Conservation (phyloP, 2,797 vertebrate genomes). For the Monodelphis domestica region DNA sequence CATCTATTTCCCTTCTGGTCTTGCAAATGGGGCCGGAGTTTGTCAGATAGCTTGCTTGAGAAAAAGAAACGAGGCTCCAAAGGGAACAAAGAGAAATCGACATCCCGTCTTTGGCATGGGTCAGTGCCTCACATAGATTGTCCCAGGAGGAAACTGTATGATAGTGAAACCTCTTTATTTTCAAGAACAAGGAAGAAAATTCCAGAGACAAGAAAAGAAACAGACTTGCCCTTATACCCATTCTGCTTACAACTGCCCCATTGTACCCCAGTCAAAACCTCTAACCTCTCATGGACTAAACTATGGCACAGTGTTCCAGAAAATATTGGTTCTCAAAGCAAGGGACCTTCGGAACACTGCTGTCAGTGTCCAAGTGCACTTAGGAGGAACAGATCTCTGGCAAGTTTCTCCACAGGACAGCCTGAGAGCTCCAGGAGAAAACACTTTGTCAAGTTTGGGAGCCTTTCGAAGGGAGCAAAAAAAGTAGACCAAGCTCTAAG, state of each 20-base stretch:
- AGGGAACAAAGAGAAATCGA: constrained; percentile 45
- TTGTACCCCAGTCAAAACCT: constrained; percentile 14
- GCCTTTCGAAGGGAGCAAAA: constrained; percentile 38
- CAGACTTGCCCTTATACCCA: constrained; percentile 55
- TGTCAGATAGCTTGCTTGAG: constrained; percentile 78
- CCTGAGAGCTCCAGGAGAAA: constrained; percentile 43
- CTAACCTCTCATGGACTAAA: constrained; percentile 68
- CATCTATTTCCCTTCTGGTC: constrained; percentile 38
- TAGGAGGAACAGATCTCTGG: constrained; percentile 74
- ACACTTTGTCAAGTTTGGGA: constrained; percentile 39
- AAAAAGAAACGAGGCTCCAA: constrained; percentile 47
- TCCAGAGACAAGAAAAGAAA: constrained; percentile 21
- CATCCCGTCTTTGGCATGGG: constrained; percentile 44
- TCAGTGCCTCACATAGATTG: constrained; percentile 64
- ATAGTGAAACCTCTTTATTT: constrained; percentile 17
- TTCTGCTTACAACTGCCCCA: constrained; percentile 44
- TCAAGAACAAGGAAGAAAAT: constrained; percentile 47
- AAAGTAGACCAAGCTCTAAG: constrained; percentile 16
- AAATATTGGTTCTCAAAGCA: constrained; percentile 70
- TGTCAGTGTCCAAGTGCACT: constrained; percentile 58
- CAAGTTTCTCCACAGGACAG: constrained; percentile 69
- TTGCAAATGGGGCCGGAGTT: constrained; percentile 75
- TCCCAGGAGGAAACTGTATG: constrained; percentile 55
- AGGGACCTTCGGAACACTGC: constrained; percentile 20
- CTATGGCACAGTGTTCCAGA: constrained; percentile 79